Percentiles rank a stretch among this genome's conserved stretches.
Evolutionary conservation across 2,797 vertebrate species (phyloP).

Genomic region (Argentina silus): DNA sequence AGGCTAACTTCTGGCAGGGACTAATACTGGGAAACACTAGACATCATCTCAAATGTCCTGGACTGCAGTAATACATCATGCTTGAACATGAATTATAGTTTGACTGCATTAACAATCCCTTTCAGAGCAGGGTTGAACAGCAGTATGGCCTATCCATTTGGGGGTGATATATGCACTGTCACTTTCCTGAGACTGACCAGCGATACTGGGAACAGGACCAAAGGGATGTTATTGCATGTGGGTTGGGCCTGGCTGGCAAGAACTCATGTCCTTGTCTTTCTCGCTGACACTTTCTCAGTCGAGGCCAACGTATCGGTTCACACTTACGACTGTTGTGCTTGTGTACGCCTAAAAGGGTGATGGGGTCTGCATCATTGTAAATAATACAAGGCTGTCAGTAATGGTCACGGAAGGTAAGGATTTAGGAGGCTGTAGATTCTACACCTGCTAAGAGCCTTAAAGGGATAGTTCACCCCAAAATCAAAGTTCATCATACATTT

Average conservation of each 20-base stretch:
- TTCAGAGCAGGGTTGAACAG: constrained; percentile 57
- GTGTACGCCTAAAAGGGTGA: constrained; percentile 44
- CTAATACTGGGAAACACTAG: constrained; percentile 78
- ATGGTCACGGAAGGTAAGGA: constrained; percentile 50
- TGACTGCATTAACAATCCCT: constrained; percentile 70
- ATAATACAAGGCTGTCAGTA: constrained; percentile 56
- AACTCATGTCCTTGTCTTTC: constrained; percentile 68
- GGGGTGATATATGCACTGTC: constrained; percentile 73
- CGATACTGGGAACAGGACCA: constrained; percentile 67
- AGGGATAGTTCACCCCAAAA: no score
- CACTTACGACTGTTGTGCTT: constrained; percentile 51
- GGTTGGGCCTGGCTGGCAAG: constrained; percentile 61
- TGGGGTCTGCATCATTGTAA: constrained; percentile 55
- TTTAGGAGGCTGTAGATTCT: constrained; percentile 55
- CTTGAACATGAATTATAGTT: constrained; percentile 66
- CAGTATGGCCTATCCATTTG: constrained; percentile 65
- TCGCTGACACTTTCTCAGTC: constrained; percentile 56
- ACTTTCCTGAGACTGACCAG: constrained; percentile 71
- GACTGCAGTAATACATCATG: constrained; percentile 83
- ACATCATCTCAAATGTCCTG: constrained; percentile 82
- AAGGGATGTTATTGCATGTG: constrained; percentile 65
- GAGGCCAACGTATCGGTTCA: constrained; percentile 59
- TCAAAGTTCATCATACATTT: not conserved
- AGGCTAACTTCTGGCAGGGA: constrained; percentile 76
- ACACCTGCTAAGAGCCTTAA: constrained; percentile 46